Evolutionary conservation across 2,888 invertebrate genomes (phyloP), one percentile per base, ranked within the genome.

Genomic region (Leuctra nigra): DNA sequence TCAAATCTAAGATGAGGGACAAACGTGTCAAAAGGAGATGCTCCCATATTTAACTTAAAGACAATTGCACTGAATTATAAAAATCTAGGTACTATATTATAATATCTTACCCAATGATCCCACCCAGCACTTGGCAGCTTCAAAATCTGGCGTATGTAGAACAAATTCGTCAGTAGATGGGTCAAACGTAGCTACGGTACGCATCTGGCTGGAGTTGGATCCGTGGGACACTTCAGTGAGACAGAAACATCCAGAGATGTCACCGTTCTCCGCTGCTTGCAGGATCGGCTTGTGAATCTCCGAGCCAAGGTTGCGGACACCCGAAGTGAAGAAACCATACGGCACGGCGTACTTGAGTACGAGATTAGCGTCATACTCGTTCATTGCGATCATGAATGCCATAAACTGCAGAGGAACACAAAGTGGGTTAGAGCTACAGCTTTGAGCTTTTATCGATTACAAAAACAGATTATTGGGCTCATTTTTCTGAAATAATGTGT

Each of bases 201-300:
- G 68, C 69, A 77, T 71, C 20, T 68, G 72, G 60, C 72, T 73
- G 1, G 77, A 75, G 65, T 79, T 78, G 47, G 75, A 75, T 4
- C 78, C 79, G 66, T 79, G 79, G 24, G 74, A 69, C 35, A 79
- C 64, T 65, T 79, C 79, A 16, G 78, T 79, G 58, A 79, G 64
- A 16, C 74, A 74, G 67, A 78, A 77, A 63, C 76, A 76, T 22
- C 77, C 77, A 63, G 16, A 16, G 18, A 52, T 44, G 24, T 68
- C 68, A 1, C 66, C 75, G 1, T 67, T 66, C 25, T 71, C 68
- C 0, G 69, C 62, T 23, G 73, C 76, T 41, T 76, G 77, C 0
- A 82, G 68, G 60, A 78, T 75, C 35, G 79, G 73, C 39, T 71
- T 29, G 18, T 61, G 61, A 29, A 55, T 58, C 14, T 41, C 38